Percentiles rank a stretch among this genome's conserved stretches.
These are phyloP conservation scores for Drosophila neotestacea DNA, from an alignment of 2,888 invertebrate species.

Conservation along the genomic window DNA sequence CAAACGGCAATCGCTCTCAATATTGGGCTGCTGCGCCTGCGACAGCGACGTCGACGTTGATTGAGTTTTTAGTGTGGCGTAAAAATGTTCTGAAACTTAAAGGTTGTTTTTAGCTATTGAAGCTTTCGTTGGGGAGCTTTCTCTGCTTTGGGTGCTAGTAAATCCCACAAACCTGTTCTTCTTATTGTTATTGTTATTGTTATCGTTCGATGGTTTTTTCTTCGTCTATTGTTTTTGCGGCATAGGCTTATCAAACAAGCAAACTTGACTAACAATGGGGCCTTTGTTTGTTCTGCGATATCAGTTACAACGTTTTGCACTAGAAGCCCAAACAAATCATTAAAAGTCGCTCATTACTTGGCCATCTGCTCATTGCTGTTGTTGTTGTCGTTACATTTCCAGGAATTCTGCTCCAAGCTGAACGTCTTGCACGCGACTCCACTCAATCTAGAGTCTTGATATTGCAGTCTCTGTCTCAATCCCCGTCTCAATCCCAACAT, in stretches of 20 bases:
- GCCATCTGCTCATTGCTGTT: constrained; percentile 6
- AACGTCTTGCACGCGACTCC: constrained; percentile 41
- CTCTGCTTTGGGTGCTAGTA: constrained; percentile 30
- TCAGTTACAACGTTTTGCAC: constrained; percentile 64
- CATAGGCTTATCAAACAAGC: constrained; percentile 55
- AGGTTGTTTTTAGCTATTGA: constrained; percentile 46
- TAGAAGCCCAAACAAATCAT: constrained; percentile 60
- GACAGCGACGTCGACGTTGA: constrained; percentile 17
- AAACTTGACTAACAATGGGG: constrained; percentile 52
- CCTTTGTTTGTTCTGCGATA: constrained; percentile 36
- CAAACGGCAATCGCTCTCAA: constrained; percentile 36
- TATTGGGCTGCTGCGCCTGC: constrained; percentile 42
- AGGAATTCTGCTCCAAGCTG: constrained; percentile 22
- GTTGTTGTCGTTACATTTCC: constrained; percentile 28
- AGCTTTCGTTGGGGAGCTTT: constrained; percentile 62
- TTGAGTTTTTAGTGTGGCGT: constrained; percentile 28
- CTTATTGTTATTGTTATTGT: constrained; percentile 47
- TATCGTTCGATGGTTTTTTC: constrained; percentile 18
- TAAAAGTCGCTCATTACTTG: constrained; percentile 60
- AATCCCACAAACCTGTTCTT: constrained; percentile 60
- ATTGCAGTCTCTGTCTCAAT: constrained; percentile 2
- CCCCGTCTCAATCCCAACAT: constrained; percentile 3
- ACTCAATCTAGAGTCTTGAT: neutral
- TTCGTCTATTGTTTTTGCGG: constrained; percentile 22
- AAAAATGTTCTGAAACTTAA: constrained; percentile 63